Conservation (phyloP, 2,888 invertebrate genomes). For the Drosophila kanekoi region DNA sequence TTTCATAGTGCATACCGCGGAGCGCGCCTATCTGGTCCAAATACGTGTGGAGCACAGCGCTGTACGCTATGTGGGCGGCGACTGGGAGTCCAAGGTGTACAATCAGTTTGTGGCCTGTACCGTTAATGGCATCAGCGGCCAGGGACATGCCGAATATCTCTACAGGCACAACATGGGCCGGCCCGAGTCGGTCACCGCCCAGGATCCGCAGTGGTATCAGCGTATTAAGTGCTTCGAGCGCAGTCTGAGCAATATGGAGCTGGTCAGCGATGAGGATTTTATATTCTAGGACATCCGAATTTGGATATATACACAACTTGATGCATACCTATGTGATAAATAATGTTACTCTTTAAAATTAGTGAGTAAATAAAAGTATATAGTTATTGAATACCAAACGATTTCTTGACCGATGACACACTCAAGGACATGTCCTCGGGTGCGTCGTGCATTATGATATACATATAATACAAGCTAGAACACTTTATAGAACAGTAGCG, state of each 20-base stretch:
- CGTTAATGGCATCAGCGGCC: conserved; percentile 87
- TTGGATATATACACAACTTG: neutral
- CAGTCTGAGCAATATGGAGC: conserved; percentile 64
- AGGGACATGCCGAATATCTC: conserved; percentile 91
- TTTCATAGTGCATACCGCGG: conserved; percentile 88
- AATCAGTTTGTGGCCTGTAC: conserved; percentile 87
- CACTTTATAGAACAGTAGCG: too few species aligned
- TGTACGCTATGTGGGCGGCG: conserved; percentile 88
- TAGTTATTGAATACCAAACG: neutral
- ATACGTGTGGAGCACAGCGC: conserved; percentile 87
- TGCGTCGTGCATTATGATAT: too few species aligned
- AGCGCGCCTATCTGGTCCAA: conserved; percentile 87
- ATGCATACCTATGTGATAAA: conserved; percentile 29
- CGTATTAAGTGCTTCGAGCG: conserved; percentile 83
- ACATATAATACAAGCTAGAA: too few species aligned
- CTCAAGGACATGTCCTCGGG: too few species aligned
- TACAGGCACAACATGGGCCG: conserved; percentile 88
- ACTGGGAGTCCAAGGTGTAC: conserved; percentile 89
- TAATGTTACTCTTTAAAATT: neutral
- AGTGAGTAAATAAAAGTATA: conserved; percentile 18
- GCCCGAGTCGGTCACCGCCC: conserved; percentile 84
- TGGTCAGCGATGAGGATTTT: conserved; percentile 62
- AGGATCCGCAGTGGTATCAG: conserved; percentile 87
- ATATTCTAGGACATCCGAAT: conserved; percentile 43
- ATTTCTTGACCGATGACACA: too few species aligned